These are phyloP conservation scores for Notothenia coriiceps DNA, from an alignment of 2,113 vertebrate genomes.

Conservation along the genomic window DNA sequence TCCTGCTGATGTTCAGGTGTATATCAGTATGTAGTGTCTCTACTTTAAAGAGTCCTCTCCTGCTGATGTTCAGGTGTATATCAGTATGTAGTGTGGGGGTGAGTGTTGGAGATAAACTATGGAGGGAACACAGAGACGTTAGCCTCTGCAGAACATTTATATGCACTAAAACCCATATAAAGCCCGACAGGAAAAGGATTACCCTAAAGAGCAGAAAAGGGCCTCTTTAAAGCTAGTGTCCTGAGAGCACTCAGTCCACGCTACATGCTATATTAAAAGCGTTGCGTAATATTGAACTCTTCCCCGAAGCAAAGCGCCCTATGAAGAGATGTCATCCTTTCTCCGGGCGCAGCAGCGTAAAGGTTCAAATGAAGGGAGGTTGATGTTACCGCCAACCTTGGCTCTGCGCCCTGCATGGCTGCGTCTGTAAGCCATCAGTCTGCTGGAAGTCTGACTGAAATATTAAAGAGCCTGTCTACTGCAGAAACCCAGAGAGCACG, in stretches of 20 bases:
- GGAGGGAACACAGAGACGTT: no score
- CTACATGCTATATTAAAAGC: conserved; percentile 26
- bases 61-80: no score
- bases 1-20: no score
- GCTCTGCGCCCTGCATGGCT: conserved; percentile 68
- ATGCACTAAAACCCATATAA: no score
- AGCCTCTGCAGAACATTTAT: no score
- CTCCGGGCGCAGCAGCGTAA: conserved; percentile 18
- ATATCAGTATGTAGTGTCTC: no score
- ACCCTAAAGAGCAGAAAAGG: no score
- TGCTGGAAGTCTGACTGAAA: conserved; percentile 72
- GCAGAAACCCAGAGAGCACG: conserved; percentile 25
- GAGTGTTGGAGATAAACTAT: no score
- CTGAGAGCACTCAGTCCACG: neutral
- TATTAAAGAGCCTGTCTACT: conserved; percentile 68
- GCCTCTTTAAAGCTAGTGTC: neutral
- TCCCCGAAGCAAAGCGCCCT: neutral
- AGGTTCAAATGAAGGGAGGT: conserved; percentile 69
- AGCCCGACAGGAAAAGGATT: no score
- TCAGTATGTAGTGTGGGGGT: no score
- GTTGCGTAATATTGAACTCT: conserved; percentile 22
- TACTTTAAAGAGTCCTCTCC: no score
- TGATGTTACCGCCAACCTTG: conserved; percentile 78
- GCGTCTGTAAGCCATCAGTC: conserved; percentile 76
- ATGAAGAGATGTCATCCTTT: conserved; percentile 2